A percentile compares a stretch with the other conserved stretches of the same genome.
These are phyloP conservation scores for Drosophila dunni DNA, from an alignment of 1,140 invertebrate species.

Conservation along the genomic window DNA sequence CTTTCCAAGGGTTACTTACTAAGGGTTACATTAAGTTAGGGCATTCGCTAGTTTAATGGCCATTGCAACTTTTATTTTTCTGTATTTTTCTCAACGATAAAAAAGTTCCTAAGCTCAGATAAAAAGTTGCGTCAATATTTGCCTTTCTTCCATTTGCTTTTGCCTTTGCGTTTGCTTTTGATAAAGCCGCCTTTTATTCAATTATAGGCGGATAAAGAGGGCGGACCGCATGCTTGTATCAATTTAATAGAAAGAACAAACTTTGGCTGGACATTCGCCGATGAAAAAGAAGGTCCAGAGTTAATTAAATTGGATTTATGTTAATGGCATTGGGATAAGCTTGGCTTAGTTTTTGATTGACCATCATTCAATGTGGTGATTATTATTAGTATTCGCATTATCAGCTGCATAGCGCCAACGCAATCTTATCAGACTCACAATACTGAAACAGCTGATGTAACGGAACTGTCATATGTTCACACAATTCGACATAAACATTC, in stretches of 20 bases:
- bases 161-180: conserved; percentile 38
- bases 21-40: background rate
- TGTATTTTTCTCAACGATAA: conserved; percentile 24
- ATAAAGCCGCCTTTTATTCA: conserved; percentile 69
- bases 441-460: conserved; percentile 34
- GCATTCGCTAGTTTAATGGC: conserved; percentile 10
- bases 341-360: conserved; percentile 48
- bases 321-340: conserved; percentile 47
- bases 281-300: conserved; percentile 19
- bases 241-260: conserved; percentile 32
- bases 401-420: conserved; percentile 4
- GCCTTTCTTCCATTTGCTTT: conserved; percentile 52
- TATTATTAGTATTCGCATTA: conserved; percentile 19
- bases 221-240: conserved; percentile 40
- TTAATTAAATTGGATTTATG: conserved; percentile 73
- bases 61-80: background rate
- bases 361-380: conserved; percentile 23
- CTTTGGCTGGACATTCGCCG: conserved; percentile 19
- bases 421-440: conserved; percentile 51
- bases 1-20: no score
- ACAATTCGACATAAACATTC: conserved; percentile 17
- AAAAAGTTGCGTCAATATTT: conserved; percentile 75
- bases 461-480: conserved; percentile 43
- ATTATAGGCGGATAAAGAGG: conserved; percentile 72
- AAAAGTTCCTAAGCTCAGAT: conserved; percentile 66